phyloP scores from a whole-genome alignment of 2,113 vertebrate species.

The Brachyhypopomus occidentalis region DNA sequence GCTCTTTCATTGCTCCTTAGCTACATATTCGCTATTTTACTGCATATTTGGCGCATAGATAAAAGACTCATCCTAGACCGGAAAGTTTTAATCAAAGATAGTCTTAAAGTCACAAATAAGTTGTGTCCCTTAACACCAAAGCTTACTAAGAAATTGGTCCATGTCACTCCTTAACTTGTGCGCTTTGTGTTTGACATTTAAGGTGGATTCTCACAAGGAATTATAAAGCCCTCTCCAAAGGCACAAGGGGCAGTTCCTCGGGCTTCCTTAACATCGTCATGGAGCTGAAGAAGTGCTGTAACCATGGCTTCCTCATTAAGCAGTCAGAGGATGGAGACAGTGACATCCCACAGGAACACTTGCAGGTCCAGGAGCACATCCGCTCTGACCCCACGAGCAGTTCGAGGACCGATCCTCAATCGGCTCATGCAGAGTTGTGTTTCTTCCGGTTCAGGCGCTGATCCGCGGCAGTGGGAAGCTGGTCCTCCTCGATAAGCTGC shows the following conservation, averaged over 20 bases:
- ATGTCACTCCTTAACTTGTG: neutral
- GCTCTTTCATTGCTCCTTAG: neutral
- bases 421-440: neutral
- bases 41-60: too few relatives aligned
- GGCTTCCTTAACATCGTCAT: conserved; percentile 98
- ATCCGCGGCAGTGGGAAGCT: conserved; percentile 95
- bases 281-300: conserved; percentile 98
- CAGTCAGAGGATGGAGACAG: conserved; percentile 83
- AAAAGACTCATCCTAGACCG: too few relatives aligned
- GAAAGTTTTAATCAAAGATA: too few relatives aligned
- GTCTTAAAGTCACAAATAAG: too few relatives aligned
- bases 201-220: conserved; percentile 99
- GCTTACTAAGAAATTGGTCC: neutral
- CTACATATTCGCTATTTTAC: too few relatives aligned
- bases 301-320: conserved; percentile 94
- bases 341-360: conserved; percentile 78
- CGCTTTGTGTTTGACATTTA: conserved; percentile 6
- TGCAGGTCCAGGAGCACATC: conserved; percentile 70
- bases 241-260: conserved; percentile 89
- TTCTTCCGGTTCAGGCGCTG: conserved; percentile 73
- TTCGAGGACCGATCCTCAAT: neutral
- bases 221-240: conserved; percentile 93
- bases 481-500: conserved; percentile 92
- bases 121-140: too few relatives aligned
- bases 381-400: neutral